Conservation (phyloP, 2,797 vertebrate genomes). For the Pangasius larnaudii region DNA sequence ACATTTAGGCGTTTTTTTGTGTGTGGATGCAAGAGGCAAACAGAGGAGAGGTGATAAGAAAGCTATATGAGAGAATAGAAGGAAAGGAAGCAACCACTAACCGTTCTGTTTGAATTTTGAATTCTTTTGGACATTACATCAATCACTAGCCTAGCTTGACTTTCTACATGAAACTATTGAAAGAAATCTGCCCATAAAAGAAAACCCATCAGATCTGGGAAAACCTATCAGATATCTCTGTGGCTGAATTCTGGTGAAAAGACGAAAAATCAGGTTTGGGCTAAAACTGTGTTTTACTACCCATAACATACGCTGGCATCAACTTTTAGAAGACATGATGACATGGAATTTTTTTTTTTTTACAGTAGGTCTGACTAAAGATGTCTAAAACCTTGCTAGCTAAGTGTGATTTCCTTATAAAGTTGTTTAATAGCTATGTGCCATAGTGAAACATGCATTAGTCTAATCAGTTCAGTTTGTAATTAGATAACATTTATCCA, state of each 20-base stretch:
- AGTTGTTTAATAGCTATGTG: background rate
- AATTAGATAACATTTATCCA: background rate
- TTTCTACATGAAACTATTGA: background rate
- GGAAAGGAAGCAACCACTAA: slow-evolving; percentile 54
- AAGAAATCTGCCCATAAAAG: background rate
- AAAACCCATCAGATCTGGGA: background rate
- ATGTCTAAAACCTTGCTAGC: background rate
- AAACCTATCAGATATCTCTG: background rate
- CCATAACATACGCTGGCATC: background rate
- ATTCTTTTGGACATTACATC: background rate
- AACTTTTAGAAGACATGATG: background rate
- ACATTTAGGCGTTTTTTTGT: background rate
- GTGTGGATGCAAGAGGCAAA: background rate
- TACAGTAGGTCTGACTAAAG: background rate
- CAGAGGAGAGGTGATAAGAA: background rate
- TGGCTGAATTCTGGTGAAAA: background rate
- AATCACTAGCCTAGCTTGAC: background rate
- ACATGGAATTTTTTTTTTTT: background rate
- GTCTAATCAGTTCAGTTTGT: background rate
- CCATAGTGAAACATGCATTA: background rate
- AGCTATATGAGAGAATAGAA: slow-evolving; percentile 60
- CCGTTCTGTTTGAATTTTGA: background rate
- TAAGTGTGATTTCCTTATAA: background rate
- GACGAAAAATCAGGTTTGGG: background rate
- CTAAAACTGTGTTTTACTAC: background rate